Evolutionary conservation across 2,888 invertebrate genomes (phyloP).

Genomic region (Spilosoma lubricipeda): DNA sequence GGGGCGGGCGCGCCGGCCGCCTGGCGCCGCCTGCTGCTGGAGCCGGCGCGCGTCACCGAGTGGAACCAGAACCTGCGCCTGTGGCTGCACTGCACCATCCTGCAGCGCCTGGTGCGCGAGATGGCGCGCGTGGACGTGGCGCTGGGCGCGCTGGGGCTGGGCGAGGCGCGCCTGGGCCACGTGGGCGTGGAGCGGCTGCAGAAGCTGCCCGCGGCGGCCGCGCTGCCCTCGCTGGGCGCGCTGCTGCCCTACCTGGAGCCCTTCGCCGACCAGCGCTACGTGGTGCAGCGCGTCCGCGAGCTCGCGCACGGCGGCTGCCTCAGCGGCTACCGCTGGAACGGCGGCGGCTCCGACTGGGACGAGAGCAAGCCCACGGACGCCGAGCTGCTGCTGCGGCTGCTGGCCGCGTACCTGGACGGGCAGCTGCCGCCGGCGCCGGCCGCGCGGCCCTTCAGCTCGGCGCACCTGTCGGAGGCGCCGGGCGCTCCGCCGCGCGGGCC

Average conservation of each 20-base stretch:
- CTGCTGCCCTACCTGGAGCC: constrained; percentile 51
- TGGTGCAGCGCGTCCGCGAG: constrained; percentile 92
- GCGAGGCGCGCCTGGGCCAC: constrained; percentile 42
- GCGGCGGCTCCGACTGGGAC: constrained; percentile 94
- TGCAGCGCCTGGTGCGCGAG: constrained; percentile 91
- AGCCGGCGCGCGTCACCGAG: constrained; percentile 85
- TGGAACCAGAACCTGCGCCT: constrained; percentile 71
- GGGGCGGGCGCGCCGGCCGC: constrained; percentile 48
- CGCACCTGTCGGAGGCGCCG: constrained; percentile 73
- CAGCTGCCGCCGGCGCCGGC: constrained; percentile 67
- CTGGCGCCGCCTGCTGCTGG: constrained; percentile 87
- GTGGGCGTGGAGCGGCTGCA: constrained; percentile 62
- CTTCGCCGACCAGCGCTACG: constrained; percentile 89
- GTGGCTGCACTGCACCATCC: constrained; percentile 94
- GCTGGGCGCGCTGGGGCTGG: constrained; percentile 82
- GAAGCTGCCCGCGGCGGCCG: constrained; percentile 51
- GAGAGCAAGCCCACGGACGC: constrained; percentile 95
- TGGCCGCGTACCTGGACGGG: constrained; percentile 95
- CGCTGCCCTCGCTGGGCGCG: constrained; percentile 45
- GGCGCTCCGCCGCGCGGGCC: constrained; percentile 11
- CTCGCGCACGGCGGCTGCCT: constrained; percentile 94
- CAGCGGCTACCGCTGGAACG: constrained; percentile 95
- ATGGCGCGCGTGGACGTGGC: constrained; percentile 90
- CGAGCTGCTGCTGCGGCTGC: constrained; percentile 93
- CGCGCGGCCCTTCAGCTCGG: constrained; percentile 64